Evolutionary conservation across 2,888 invertebrate species (phyloP), one percentile per base, ranked within the genome.

Genomic region (Pristionchus maxplancki): DNA sequence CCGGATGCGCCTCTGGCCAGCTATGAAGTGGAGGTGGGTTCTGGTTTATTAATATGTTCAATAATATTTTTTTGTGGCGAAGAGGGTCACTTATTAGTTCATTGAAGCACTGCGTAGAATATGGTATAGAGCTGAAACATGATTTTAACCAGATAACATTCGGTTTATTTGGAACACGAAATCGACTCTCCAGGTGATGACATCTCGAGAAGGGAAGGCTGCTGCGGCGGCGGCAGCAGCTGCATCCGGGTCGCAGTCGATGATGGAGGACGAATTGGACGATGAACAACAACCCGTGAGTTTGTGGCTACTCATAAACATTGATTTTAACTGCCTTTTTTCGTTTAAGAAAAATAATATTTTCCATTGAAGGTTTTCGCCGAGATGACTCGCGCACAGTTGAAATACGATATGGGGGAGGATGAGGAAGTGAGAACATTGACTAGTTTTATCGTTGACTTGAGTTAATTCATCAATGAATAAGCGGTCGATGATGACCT

Each of bases 21-120:
- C 62, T 86, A 86, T 67, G 86, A 86, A 86, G 86, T 86, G n/a
- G 86, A 86, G 48, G 86, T 86, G 11, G 0, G n/a, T 28, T 5
- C 28, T 6, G 13, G 11, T 44, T 44, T 44, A 44, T 9, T 44
- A 44, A 44, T 11, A 9, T 44, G 44, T 44, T 9, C 6, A 44
- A 44, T 44, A 37, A 11, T 17, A 67, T 78, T 78, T 78, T 81
- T 81, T 40, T 81, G n/a, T 28, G n/a, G 28, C 0, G 2, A 20
- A 5, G 13, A n/a, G 17, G 20, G 81, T 9, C n/a, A 44, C 9
- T 3, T 24, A 44, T 81, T 24, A 44, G 13, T 8, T 3, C 20
- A 8, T 81, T 24, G 4, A 44, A 81, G 0, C 11, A 37, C 44
- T n/a, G 44, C 31, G 0, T 15, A n/a, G 44, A 4, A 0, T 81